phyloP scores from a whole-genome alignment of 2,797 vertebrate species.

The Triplophysa bombifrons region DNA sequence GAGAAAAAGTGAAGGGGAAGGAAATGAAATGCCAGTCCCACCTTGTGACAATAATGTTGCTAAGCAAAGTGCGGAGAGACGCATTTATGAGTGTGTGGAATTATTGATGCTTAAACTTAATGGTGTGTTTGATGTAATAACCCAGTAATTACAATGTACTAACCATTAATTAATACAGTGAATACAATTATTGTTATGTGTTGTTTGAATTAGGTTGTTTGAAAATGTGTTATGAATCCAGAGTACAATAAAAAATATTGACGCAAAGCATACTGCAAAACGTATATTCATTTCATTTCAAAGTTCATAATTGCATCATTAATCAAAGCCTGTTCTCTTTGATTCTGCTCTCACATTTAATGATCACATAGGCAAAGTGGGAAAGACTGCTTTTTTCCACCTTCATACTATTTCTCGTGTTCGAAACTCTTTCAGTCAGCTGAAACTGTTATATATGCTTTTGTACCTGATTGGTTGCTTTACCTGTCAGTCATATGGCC shows the following conservation, averaged over 20 bases:
- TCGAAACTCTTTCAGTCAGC: no score
- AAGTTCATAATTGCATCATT: neutral
- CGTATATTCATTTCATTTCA: neutral
- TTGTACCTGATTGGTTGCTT: no score
- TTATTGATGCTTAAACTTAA: neutral
- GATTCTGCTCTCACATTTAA: no score
- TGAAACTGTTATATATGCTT: no score
- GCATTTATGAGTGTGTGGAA: neutral
- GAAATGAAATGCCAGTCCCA: constrained; percentile 3
- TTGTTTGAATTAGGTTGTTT: neutral
- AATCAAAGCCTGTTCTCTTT: neutral
- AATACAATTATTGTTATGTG: neutral
- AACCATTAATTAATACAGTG: neutral
- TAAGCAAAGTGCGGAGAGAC: neutral
- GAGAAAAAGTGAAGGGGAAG: neutral
- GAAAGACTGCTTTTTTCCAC: no score
- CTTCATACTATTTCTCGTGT: no score
- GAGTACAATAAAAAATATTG: neutral
- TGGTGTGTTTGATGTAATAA: neutral
- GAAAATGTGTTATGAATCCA: neutral
- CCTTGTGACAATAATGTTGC: neutral
- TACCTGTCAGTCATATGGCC: no score
- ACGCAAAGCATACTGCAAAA: neutral
- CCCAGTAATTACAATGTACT: neutral
- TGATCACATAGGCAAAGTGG: no score